phyloP scores from a whole-genome alignment of 1,140 invertebrate species.

The Calliphora vicina region DNA sequence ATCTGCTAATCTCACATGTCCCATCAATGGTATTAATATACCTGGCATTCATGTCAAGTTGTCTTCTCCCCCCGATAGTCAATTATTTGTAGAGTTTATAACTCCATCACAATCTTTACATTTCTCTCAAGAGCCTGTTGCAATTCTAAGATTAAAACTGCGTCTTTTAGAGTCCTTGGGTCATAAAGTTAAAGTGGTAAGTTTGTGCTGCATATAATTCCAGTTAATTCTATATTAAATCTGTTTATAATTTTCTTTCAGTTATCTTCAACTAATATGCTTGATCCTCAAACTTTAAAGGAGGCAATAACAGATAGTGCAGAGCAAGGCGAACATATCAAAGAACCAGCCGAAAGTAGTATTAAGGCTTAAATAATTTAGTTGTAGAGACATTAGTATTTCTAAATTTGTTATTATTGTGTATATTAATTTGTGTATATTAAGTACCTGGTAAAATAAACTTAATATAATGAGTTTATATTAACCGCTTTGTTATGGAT shows the following conservation, averaged over 20 bases:
- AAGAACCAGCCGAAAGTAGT: not conserved
- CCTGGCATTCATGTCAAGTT: slow-evolving; percentile 49
- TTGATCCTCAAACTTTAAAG: not conserved
- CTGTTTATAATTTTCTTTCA: not conserved
- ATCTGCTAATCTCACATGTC: slow-evolving; percentile 51
- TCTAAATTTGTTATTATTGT: not conserved
- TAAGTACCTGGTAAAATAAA: slow-evolving; percentile 15
- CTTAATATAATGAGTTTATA: not conserved
- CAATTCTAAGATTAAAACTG: slow-evolving; percentile 49
- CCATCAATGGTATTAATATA: slow-evolving; percentile 54
- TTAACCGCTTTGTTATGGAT: too few relatives aligned
- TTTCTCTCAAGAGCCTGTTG: slow-evolving; percentile 48
- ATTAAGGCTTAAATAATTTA: slow-evolving; percentile 19
- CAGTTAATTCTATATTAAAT: not conserved
- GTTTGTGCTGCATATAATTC: slow-evolving; percentile 30
- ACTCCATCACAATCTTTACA: slow-evolving; percentile 45
- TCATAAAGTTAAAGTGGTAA: slow-evolving; percentile 53
- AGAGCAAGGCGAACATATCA: not conserved
- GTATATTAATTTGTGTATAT: not conserved
- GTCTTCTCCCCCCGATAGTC: slow-evolving; percentile 16
- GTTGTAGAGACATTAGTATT: too few relatives aligned
- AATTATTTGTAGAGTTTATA: slow-evolving; percentile 52
- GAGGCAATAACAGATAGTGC: not conserved
- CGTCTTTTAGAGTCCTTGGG: slow-evolving; percentile 49
- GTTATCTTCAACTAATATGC: not conserved